A percentile compares a stretch with the other conserved stretches of the same genome.
Conservation (phyloP, 2,888 invertebrate species). For the Lithophane leautieri region DNA sequence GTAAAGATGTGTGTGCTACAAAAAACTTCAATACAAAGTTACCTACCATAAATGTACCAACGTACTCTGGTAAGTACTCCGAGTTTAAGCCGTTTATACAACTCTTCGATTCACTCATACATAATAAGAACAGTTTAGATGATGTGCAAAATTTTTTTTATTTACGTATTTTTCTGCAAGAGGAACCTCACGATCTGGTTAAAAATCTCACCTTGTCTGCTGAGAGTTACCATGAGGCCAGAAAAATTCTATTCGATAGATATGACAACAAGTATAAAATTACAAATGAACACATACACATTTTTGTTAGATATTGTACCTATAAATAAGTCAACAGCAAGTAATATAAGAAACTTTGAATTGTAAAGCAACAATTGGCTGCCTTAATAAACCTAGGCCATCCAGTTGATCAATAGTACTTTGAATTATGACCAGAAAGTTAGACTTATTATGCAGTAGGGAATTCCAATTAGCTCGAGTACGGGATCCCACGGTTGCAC, state of each 20-base stretch:
- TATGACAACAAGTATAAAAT: slow-evolving; percentile 3
- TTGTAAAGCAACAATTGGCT: slow-evolving; percentile 6
- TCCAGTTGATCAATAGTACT: slow-evolving; percentile 6
- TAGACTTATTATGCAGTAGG: slow-evolving; percentile 14
- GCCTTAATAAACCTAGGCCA: slow-evolving; percentile 5
- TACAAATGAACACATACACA: background rate
- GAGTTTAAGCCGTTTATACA: slow-evolving; percentile 12
- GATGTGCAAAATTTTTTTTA: slow-evolving; percentile 12
- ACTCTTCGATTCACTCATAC: slow-evolving; percentile 5
- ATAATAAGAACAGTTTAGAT: background rate
- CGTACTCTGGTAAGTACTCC: slow-evolving; percentile 13
- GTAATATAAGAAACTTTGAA: slow-evolving; percentile 6
- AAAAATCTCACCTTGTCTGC: slow-evolving; percentile 16
- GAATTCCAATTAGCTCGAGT: slow-evolving; percentile 9
- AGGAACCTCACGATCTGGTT: slow-evolving; percentile 19
- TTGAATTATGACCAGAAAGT: slow-evolving; percentile 20
- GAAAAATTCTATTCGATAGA: slow-evolving; percentile 13
- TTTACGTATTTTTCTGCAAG: slow-evolving; percentile 6
- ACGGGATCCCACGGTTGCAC: slow-evolving; percentile 2
- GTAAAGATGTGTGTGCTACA: too few species aligned
- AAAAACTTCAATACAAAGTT: too few species aligned
- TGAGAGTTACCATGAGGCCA: slow-evolving; percentile 14
- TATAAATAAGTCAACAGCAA: slow-evolving; percentile 1
- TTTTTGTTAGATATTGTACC: slow-evolving; percentile 8
- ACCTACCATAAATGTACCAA: background rate